These are phyloP conservation scores for Lophius piscatorius DNA, from an alignment of 2,113 vertebrate species.

Conservation along the genomic window DNA sequence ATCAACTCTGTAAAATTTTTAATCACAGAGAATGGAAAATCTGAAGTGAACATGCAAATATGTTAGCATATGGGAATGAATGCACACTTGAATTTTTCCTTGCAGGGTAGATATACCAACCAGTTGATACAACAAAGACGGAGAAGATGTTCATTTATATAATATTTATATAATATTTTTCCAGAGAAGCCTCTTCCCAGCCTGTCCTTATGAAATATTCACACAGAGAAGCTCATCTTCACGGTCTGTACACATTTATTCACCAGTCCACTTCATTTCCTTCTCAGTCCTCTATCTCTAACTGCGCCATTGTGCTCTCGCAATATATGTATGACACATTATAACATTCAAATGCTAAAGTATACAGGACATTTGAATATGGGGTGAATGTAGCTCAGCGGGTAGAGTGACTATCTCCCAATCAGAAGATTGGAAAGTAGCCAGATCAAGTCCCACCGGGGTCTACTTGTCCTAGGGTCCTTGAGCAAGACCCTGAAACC, in stretches of 20 bases:
- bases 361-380: slow-evolving; percentile 1
- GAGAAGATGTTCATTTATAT: slow-evolving; percentile 28
- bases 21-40: slow-evolving; percentile 13
- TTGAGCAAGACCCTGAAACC: too few species aligned
- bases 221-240: slow-evolving; percentile 49
- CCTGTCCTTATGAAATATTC: slow-evolving; percentile 66
- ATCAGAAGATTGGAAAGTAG: too few species aligned
- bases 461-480: too few species aligned
- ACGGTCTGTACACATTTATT: slow-evolving; percentile 12
- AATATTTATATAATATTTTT: slow-evolving; percentile 11
- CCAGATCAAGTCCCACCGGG: too few species aligned
- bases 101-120: neutral
- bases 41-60: slow-evolving; percentile 7
- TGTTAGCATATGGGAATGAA: neutral
- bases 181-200: slow-evolving; percentile 11
- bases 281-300: neutral
- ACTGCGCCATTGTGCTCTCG: neutral
- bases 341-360: slow-evolving; percentile 14
- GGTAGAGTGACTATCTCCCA: too few species aligned
- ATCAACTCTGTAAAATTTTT: slow-evolving; percentile 28
- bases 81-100: neutral
- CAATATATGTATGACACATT: neutral
- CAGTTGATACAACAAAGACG: neutral
- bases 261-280: slow-evolving; percentile 10
- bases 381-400: neutral